A percentile compares a stretch with the other conserved stretches of the same genome.
These are phyloP conservation scores for Ardeotis arabs DNA, from an alignment of 2,113 vertebrate species.

Conservation along the genomic window DNA sequence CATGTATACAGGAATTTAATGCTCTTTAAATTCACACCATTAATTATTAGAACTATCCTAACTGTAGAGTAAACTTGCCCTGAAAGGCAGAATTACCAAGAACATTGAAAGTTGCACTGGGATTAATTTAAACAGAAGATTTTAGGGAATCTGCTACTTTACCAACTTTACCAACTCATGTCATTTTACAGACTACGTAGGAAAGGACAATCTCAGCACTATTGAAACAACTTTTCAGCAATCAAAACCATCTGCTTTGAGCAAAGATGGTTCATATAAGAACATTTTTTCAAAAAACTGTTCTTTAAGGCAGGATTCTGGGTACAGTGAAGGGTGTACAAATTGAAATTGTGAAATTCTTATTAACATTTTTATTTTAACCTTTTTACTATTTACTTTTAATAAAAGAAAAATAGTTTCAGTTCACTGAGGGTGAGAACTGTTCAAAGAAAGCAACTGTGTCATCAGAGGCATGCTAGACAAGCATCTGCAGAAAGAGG, in stretches of 20 bases:
- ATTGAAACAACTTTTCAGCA: background rate
- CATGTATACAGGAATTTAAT: background rate
- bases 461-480: background rate
- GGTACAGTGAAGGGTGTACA: background rate
- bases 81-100: conserved; percentile 18
- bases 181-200: conserved; percentile 4
- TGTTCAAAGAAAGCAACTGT: background rate
- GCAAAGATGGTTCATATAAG: background rate
- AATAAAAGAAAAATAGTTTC: background rate
- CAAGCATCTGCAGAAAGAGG: background rate
- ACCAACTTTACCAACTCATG: background rate
- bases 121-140: conserved; percentile 47
- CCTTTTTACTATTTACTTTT: background rate
- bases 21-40: background rate
- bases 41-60: conserved; percentile 1
- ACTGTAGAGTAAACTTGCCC: background rate
- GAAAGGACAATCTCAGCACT: background rate
- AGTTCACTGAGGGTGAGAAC: background rate
- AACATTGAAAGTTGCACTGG: background rate
- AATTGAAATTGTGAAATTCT: background rate
- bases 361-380: background rate
- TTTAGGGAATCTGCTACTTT: background rate
- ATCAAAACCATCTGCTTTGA: background rate
- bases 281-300: background rate
- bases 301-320: background rate